Evolutionary conservation across 2,888 invertebrate genomes (phyloP).

Genomic region (Thereva unica): DNA sequence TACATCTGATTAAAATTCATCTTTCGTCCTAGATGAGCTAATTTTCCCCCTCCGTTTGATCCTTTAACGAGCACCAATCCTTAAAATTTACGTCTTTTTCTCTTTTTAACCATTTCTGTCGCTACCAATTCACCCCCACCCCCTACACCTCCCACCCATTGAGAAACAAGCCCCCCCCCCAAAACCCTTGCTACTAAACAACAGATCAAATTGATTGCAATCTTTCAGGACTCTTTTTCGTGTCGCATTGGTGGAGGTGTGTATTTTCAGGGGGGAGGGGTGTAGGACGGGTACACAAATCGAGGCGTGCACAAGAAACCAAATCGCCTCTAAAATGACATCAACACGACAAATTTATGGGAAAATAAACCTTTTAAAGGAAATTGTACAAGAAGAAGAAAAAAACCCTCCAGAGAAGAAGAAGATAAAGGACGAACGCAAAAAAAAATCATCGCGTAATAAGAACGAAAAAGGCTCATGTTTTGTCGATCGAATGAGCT

Average conservation of each 20-base stretch:
- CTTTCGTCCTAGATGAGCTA: constrained; percentile 32
- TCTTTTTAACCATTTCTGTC: constrained; percentile 3
- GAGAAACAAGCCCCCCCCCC: too few species aligned
- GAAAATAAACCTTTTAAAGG: constrained; percentile 35
- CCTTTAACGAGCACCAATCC: constrained; percentile 14
- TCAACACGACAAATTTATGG: constrained; percentile 35
- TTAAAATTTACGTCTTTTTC: constrained; percentile 18
- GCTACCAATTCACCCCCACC: not conserved
- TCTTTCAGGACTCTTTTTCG: constrained; percentile 2
- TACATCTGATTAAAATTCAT: constrained; percentile 32
- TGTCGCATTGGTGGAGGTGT: too few species aligned
- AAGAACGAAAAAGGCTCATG: constrained; percentile 2
- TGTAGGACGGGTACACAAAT: constrained; percentile 2
- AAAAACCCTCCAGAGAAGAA: constrained; percentile 24
- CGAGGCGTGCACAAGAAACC: constrained; percentile 29
- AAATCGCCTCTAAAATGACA: constrained; percentile 33
- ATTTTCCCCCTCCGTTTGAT: constrained; percentile 32
- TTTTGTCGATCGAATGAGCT: constrained; percentile 10
- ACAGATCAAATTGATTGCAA: constrained; percentile 26
- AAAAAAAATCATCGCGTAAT: not conserved
- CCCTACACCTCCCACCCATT: too few species aligned
- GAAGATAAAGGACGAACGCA: not conserved
- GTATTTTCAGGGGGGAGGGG: too few species aligned
- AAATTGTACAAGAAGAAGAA: constrained; percentile 19
- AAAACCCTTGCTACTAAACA: too few species aligned